These are phyloP conservation scores for Athene cunicularia DNA, from an alignment of 2,113 vertebrate genomes.

Conservation along the genomic window DNA sequence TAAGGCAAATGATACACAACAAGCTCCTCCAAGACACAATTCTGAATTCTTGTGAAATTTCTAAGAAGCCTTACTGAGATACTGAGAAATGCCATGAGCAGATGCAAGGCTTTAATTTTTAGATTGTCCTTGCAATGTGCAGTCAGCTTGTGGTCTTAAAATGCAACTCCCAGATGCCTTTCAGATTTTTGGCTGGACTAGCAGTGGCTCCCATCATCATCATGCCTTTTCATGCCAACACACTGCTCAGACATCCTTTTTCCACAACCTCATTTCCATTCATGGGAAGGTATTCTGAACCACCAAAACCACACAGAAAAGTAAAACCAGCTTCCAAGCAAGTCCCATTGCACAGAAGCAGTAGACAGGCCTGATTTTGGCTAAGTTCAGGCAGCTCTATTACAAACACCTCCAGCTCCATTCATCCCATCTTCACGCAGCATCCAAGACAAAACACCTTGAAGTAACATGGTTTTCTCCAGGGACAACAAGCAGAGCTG, in stretches of 20 bases:
- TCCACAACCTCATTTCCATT: neutral
- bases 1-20: neutral
- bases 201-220: neutral
- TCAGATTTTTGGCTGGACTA: neutral
- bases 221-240: rapidly evolving
- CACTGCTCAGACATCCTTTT: neutral
- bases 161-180: neutral
- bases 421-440: neutral
- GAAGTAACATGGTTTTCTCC: neutral
- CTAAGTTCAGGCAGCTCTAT: neutral
- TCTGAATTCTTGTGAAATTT: neutral
- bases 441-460: neutral
- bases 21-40: neutral
- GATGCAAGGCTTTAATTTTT: neutral
- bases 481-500: neutral
- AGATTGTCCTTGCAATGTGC: neutral
- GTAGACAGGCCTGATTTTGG: neutral
- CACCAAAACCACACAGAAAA: neutral
- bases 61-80: neutral
- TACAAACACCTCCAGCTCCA: neutral
- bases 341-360: neutral
- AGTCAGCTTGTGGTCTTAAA: neutral
- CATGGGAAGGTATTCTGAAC: rapidly evolving
- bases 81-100: neutral
- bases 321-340: neutral